Evolutionary conservation across 2,888 invertebrate genomes (phyloP), one percentile per base, ranked within the genome.

Genomic region (Lymantria dispar): DNA sequence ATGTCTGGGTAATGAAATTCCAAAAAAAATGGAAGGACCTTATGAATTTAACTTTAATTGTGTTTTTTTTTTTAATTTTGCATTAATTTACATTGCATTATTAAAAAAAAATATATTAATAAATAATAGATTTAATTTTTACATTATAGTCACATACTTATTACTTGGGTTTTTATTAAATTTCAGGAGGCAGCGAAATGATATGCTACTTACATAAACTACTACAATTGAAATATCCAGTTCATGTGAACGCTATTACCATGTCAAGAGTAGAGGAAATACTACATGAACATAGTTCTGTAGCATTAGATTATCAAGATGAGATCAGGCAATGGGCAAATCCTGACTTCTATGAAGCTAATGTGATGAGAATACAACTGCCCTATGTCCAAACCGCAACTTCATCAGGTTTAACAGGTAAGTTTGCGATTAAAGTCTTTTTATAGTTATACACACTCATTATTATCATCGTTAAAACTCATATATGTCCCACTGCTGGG

Each of bases 161-260:
- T 22, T 22, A 5, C 5, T 3, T 22, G 5, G 2, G 5, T 22
- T 22, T 15, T 9, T 37, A 15, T 22, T 47, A 39, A 40, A 11
- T 46, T 46, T 1, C 54, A 92, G 94, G 94, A 47, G 98, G 98
- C 31, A 95, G 94, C 76, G 97, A 98, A 82, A 94, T 98, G 64
- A 95, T 95, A 53, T 93, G 93, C 38, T 98, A 96, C 77, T 92
- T 98, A 77, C 97, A 97, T 80, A 94, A 97, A 55, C 91, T 98
- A 44, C 91, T 98, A 38, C 98, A 98, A 84, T 92, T 98, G 38
- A 98, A 98, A 79, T 98, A 98, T 83, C 98, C 98, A 0, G 96
- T 96, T 0, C 98, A 98, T 85, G 94, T 96, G 0, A 96, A 96
- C 76, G 95, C 97, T 0, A 95, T 98, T 56, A 97, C 97, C 0